Base-by-base conservation (phyloP, 2,113 vertebrate species). In the Antennarius striatus region DNA sequence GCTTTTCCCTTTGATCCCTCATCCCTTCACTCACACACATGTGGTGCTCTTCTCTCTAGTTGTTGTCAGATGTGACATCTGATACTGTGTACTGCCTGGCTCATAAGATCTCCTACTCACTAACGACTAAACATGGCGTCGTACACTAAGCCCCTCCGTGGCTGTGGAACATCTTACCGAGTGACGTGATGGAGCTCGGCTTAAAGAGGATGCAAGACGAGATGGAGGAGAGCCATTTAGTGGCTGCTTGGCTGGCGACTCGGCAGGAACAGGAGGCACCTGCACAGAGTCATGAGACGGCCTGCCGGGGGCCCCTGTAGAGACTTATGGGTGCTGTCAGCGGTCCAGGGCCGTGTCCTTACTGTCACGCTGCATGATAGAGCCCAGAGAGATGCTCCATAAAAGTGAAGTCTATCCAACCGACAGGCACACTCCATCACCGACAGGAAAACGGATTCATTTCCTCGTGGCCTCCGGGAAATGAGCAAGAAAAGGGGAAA, bases 261-360 rank as follows among this genome's bases (percentile, higher is more conserved):
- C 4, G 53, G 63, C 71, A 82, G 79, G 60, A 79, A 65, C 62
- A 57, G 69, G 72, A 91, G 79, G 77, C 89, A 92, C 91, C 91
- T 92, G 90, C 86, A 80, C 57, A 73, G 80, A 80, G 87, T 91
- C 91, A 91, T 61, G 79, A 88, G 86, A 73, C 81, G 39, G 82
- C 56, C 63, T 10, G 75, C 59, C 68, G 56, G 77, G 80, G 62
- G 81, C 77, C 80, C 72, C 71, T 39, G 43, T 57, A 52, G 80
- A 87, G 87, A 91, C 85, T 91, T 90, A 93, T 90, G 80, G 85
- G 66, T 57, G 88, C 89, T 92, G 89, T 92, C 90, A 91, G 65
- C 13, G 72, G 36, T 81, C 85, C 70, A 80, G 86, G 83, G 86
- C 87, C 71, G 45, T 36, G 77, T 84, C 81, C 71, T 71, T 50